Evolutionary conservation across 2,888 invertebrate species (phyloP).

Genomic region (Reticulitermes lucifugus): DNA sequence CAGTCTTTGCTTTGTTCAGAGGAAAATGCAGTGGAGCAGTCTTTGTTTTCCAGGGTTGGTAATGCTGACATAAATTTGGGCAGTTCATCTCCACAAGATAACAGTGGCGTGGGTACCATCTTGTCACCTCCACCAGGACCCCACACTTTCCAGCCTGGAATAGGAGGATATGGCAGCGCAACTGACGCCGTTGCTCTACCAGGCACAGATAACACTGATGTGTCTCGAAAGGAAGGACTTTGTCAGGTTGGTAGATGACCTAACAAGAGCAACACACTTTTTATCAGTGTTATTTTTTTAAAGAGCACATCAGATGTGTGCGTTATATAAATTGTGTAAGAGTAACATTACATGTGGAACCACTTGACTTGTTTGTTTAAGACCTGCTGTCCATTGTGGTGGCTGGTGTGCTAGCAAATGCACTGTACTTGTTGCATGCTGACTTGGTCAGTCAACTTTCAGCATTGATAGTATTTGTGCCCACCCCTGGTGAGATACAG

Average conservation of each 20-base stretch:
- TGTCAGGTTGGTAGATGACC: slow-evolving; percentile 31
- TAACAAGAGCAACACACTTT: too few relatives aligned
- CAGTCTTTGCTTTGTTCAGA: not conserved
- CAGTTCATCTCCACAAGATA: slow-evolving; percentile 20
- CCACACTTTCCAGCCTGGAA: slow-evolving; percentile 49
- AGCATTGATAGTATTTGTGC: too few relatives aligned
- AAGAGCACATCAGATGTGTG: too few relatives aligned
- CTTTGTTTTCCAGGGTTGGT: slow-evolving; percentile 9
- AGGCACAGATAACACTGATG: slow-evolving; percentile 25
- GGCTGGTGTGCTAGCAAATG: too few relatives aligned
- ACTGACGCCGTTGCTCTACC: slow-evolving; percentile 29
- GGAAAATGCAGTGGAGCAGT: not conserved
- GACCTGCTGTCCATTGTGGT: too few relatives aligned
- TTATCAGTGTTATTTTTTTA: too few relatives aligned
- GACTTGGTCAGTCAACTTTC: too few relatives aligned
- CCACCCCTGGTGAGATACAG: too few relatives aligned
- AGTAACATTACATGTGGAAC: too few relatives aligned
- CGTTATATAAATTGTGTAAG: too few relatives aligned
- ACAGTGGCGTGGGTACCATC: slow-evolving; percentile 45
- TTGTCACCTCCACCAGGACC: slow-evolving; percentile 47
- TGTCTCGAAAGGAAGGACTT: slow-evolving; percentile 28
- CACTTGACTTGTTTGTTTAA: too few relatives aligned
- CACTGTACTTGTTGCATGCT: too few relatives aligned
- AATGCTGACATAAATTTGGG: slow-evolving; percentile 21
- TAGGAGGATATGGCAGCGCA: slow-evolving; percentile 11